These are phyloP conservation scores for Enteromius trimaculatus DNA, from an alignment of 2,797 vertebrate species.

Conservation along the genomic window DNA sequence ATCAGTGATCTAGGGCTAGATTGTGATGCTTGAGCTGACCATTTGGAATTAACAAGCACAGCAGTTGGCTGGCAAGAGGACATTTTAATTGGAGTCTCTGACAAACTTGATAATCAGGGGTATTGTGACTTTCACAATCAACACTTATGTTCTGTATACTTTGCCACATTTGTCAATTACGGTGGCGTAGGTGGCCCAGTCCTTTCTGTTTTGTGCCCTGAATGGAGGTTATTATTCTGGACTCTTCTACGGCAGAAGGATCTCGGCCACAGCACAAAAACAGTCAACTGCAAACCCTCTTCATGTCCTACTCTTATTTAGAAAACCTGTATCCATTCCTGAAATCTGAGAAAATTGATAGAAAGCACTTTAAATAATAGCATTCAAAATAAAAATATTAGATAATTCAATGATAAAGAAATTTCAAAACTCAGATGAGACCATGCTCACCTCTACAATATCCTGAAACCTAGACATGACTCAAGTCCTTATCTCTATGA, in stretches of 20 bases:
- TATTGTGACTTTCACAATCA: slow-evolving; percentile 58
- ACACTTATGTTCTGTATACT: slow-evolving; percentile 56
- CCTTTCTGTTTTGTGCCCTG: slow-evolving; percentile 39
- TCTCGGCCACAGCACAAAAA: slow-evolving; percentile 53
- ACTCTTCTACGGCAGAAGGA: slow-evolving; percentile 37
- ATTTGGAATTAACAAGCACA: slow-evolving; percentile 57
- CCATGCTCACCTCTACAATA: neutral
- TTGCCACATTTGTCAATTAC: slow-evolving; percentile 59
- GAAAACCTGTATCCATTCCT: slow-evolving; percentile 13
- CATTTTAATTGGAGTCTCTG: slow-evolving; percentile 55
- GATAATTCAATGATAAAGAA: neutral
- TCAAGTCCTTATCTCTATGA: neutral
- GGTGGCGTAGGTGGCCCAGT: slow-evolving; percentile 55
- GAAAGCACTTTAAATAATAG: neutral
- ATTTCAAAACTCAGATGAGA: neutral
- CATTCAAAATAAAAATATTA: neutral
- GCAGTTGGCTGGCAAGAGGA: slow-evolving; percentile 49
- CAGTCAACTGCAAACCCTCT: slow-evolving; percentile 42
- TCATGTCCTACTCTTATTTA: slow-evolving; percentile 15
- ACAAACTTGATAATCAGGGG: slow-evolving; percentile 54
- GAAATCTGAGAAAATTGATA: neutral
- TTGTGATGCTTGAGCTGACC: slow-evolving; percentile 53
- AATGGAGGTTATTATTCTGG: slow-evolving; percentile 59
- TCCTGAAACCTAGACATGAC: neutral
- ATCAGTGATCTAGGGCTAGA: slow-evolving; percentile 52